Base-by-base conservation (phyloP, 2,888 invertebrate species). In the Hofmannophila pseudospretella region DNA sequence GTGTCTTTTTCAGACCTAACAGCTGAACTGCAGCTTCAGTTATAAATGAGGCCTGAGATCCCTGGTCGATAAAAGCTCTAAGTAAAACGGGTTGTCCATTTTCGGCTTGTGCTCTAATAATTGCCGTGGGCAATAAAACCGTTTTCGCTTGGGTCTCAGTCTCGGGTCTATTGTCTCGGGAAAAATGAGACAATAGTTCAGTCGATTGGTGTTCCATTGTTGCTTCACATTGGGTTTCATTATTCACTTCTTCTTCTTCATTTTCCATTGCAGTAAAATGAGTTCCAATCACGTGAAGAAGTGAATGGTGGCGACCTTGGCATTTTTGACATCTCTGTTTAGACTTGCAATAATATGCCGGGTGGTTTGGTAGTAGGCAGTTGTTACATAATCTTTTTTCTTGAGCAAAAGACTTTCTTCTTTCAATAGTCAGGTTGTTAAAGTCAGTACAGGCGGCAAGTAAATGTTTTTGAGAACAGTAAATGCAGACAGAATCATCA, bases 11-110 rank as follows among this genome's bases (percentile, higher is more conserved):
- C 5, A 36, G 31, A 1, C 31, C 31, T 11, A 26, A 16, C 10
- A 31, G 3, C 10, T 36, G 36, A 26, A 26, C 36, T 5, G 32
- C 26, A 16, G 9, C 10, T 8, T 32, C 37, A 4, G 27, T 37
- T 3, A 37, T 22, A 11, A 37, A 37, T 2, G 37, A 37, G 9
- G 32, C 36, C 14, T 31, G 40, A 7, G 38, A 38, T 2, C 38
- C 44, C 7, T 44, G 44, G 12, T 44, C 44, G 7, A 44, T 14
- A 8, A 44, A 11, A 3, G 33, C 25, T 9, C 33, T 19, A n/a
- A 26, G 9, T 9, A 8, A 7, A 7, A 9, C 8, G 1, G 7
- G 3, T 11, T 27, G 4, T 4, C 16, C 16, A 16, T 16, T 16
- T 16, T 9, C 9, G 2, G 34, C 11, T 30, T 26, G 26, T 5